A percentile compares a stretch with the other conserved stretches of the same genome.
Conservation (phyloP, 2,888 invertebrate species). For the Alviniconcha strummeri region DNA sequence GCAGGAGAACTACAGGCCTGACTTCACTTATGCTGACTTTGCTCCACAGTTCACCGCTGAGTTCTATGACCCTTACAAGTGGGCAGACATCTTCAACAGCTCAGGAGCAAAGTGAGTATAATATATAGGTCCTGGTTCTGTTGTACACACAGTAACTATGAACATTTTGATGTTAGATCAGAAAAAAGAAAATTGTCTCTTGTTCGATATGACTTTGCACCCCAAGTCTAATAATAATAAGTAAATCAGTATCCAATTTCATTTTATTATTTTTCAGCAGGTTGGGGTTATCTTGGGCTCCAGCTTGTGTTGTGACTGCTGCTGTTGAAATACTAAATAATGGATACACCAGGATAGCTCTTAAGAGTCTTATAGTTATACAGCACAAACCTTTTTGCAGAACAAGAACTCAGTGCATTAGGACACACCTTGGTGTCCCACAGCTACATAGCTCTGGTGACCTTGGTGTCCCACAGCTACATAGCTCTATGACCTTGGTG, state of each 20-base stretch:
- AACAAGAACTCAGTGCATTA: too few species aligned
- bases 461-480: too few species aligned
- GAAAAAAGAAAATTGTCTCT: background rate
- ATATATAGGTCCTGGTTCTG: background rate
- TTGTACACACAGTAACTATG: too few species aligned
- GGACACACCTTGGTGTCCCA: too few species aligned
- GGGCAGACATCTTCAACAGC: constrained; percentile 87
- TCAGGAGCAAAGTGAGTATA: constrained; percentile 87
- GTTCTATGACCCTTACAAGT: constrained; percentile 87
- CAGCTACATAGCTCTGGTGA: too few species aligned
- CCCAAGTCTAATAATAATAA: too few species aligned
- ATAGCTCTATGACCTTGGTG: too few species aligned
- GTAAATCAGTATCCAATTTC: background rate
- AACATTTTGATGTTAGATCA: background rate
- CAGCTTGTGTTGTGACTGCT: background rate
- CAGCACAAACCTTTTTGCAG: too few species aligned
- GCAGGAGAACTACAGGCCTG: constrained; percentile 87
- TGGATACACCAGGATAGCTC: too few species aligned
- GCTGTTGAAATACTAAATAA: background rate
- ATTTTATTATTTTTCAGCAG: background rate
- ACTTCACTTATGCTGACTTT: constrained; percentile 93
- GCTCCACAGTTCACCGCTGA: constrained; percentile 88
- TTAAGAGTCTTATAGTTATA: too few species aligned
- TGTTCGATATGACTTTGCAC: background rate
- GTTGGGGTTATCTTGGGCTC: background rate